Conservation (phyloP, 1,140 invertebrate genomes). For the Drosophila nebulosa region DNA sequence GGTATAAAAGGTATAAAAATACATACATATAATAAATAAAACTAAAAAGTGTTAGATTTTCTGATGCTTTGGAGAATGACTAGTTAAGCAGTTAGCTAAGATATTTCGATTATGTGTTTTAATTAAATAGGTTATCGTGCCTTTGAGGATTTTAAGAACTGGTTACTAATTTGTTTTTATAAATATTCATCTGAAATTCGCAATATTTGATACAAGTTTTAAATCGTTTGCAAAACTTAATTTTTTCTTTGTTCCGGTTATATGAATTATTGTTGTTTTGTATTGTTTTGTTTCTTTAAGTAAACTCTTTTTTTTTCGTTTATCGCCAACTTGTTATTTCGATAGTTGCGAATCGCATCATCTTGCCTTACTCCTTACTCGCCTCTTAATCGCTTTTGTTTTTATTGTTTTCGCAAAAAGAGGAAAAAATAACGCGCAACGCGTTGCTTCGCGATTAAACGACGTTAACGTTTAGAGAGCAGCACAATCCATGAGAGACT, state of each 20-base stretch:
- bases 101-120: neutral
- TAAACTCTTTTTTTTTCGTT: neutral
- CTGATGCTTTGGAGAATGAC: neutral
- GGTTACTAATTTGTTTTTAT: neutral
- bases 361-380: neutral
- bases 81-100: neutral
- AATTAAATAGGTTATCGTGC: too few relatives aligned
- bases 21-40: too few relatives aligned
- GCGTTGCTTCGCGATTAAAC: neutral
- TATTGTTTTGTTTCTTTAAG: neutral
- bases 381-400: neutral
- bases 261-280: neutral
- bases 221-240: neutral
- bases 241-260: neutral
- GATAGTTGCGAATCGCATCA: neutral
- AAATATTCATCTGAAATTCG: neutral
- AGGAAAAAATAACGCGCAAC: slow-evolving; percentile 2
- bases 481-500: slow-evolving; percentile 12
- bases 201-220: too few relatives aligned
- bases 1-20: too few relatives aligned
- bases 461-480: neutral
- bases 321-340: neutral
- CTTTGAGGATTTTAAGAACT: neutral
- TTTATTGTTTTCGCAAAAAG: neutral
- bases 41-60: too few relatives aligned